These are phyloP conservation scores for Tetragnatha montana DNA, from an alignment of 2,888 invertebrate genomes.

Conservation along the genomic window DNA sequence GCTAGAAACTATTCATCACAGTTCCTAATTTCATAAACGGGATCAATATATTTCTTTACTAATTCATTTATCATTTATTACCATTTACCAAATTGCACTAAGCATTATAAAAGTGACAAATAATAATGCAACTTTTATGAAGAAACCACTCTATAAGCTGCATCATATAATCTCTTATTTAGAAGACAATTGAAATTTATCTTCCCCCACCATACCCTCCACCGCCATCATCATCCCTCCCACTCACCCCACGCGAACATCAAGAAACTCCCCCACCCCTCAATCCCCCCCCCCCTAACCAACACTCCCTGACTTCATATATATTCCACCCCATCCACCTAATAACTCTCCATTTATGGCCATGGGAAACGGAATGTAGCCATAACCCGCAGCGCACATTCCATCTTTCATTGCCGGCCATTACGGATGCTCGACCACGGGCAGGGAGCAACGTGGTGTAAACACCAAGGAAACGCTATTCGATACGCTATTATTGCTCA, in stretches of 20 bases:
- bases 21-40: too few relatives aligned
- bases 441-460: conserved; percentile 1
- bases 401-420: conserved; percentile 55
- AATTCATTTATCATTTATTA: too few relatives aligned
- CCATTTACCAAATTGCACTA: too few relatives aligned
- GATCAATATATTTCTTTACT: too few relatives aligned
- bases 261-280: not conserved
- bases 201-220: not conserved
- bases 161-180: too few relatives aligned
- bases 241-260: not conserved
- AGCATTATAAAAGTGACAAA: too few relatives aligned
- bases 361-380: conserved; percentile 46
- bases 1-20: too few relatives aligned
- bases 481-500: conserved; percentile 5
- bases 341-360: conserved; percentile 57
- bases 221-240: not conserved
- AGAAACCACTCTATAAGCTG: too few relatives aligned
- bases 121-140: too few relatives aligned
- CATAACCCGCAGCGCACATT: conserved; percentile 43
- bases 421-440: conserved; percentile 39
- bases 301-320: conserved; percentile 46
- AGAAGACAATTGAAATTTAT: too few relatives aligned
- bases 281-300: not conserved
- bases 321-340: conserved; percentile 55
- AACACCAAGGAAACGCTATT: conserved; percentile 48